Evolutionary conservation across 1,140 invertebrate species (phyloP).

Genomic region (Geopemphigus sp.): DNA sequence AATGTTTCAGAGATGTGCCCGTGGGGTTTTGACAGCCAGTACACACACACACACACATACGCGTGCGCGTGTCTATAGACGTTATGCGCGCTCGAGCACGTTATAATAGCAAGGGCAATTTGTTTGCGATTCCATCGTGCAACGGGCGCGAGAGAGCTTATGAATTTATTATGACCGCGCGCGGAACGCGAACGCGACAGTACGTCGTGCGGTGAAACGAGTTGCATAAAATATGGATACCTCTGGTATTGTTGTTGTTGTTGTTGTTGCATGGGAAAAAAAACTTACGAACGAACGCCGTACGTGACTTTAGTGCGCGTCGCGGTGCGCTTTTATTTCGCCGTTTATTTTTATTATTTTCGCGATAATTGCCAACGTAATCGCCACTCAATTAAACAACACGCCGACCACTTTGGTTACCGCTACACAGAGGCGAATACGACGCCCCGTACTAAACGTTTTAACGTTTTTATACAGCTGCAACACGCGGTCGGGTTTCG

Average conservation of each 20-base stretch:
- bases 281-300: not conserved
- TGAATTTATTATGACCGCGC: constrained; percentile 48
- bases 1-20: constrained; percentile 18
- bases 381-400: constrained; percentile 4
- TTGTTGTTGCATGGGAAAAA: too few relatives aligned
- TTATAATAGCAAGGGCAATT: constrained; percentile 38
- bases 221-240: constrained; percentile 45
- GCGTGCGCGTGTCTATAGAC: not conserved
- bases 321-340: not conserved
- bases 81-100: not conserved
- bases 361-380: too few relatives aligned
- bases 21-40: not conserved
- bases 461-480: too few relatives aligned
- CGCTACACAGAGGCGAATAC: too few relatives aligned
- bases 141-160: constrained; percentile 23
- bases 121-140: constrained; percentile 41
- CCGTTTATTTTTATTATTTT: too few relatives aligned
- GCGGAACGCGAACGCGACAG: constrained; percentile 41
- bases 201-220: constrained; percentile 44
- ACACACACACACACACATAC: not conserved
- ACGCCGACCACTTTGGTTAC: not conserved
- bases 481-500: too few relatives aligned
- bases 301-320: constrained; percentile 1
- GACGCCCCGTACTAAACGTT: too few relatives aligned
- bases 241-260: constrained; percentile 13